A percentile compares a stretch with the other conserved stretches of the same genome.
Conservation (phyloP, 2,797 vertebrate species). For the Prionace glauca region DNA sequence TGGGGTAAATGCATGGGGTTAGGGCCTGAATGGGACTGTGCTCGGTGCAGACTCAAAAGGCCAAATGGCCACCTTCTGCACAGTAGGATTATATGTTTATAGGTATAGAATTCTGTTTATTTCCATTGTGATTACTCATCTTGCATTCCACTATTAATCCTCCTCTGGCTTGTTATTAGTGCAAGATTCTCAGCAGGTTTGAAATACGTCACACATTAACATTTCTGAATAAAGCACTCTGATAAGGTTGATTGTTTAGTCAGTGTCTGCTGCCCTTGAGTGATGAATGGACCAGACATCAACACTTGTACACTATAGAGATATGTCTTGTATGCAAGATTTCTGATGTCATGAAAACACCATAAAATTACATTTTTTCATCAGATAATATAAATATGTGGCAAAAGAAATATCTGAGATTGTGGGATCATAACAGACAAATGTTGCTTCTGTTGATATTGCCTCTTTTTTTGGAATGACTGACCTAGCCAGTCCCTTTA, state of each 20-base stretch:
- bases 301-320: not conserved
- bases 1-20: no score
- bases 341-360: not conserved
- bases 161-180: not conserved
- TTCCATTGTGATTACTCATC: not conserved
- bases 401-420: not conserved
- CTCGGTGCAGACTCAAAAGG: no score
- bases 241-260: not conserved
- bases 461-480: not conserved
- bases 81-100: not conserved
- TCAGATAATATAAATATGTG: not conserved
- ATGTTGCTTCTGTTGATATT: not conserved
- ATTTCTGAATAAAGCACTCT: not conserved
- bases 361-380: not conserved
- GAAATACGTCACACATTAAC: not conserved
- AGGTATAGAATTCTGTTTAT: not conserved
- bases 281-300: not conserved
- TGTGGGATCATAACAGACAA: not conserved
- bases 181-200: not conserved
- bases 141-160: not conserved
- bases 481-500: not conserved
- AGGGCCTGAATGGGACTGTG: no score
- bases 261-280: not conserved
- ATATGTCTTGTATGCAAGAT: not conserved
- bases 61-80: no score